Base-by-base conservation (phyloP, 1,140 invertebrate species). In the Drosophila orena region DNA sequence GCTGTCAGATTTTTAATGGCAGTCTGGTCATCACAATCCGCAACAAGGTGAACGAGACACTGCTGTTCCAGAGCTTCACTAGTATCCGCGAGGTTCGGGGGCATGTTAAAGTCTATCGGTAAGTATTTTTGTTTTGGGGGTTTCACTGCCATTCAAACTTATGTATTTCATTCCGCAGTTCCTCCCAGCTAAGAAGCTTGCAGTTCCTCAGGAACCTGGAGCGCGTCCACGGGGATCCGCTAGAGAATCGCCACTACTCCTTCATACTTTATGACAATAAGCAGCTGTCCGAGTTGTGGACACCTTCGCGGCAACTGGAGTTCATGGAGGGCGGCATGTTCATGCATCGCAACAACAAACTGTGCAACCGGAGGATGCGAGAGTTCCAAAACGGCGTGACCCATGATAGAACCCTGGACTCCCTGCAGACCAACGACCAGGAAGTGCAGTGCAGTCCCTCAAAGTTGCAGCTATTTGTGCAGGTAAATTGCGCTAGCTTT, bases 231-330 rank as follows among this genome's bases (percentile, higher is more conserved):
- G 80, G 77, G 1, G 62, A 83, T 62, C 66, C 79, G 0, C 50
- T 91, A 20, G 90, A 92, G 37, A 68, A 56, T 55, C 42, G 37
- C 2, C 70, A 76, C 8, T 86, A 89, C 34, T 57, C 77, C 5
- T 42, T 91, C 5, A 68, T 91, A 44, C 34, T 91, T 0, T 91
- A 91, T 27, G 74, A 91, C 53, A 91, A 91, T 62, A 73, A 77
- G 37, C 57, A 77, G 7, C 53, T 91, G 17, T 12, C 38, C 1
- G 80, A 90, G 6, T 30, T 91, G 38, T 91, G 86, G 90, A 37
- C 62, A 14, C 61, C 83, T 1, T 20, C 34, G 3, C 35, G 15
- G 0, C n/a, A 79, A 0, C 50, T 91, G 30, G 58, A 91, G 24
- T 30, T 91, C 0, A 11, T 56, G 4, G 56, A 47, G 6, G 90